Evolutionary conservation across 2,888 invertebrate genomes (phyloP), one percentile per base, ranked within the genome.

Genomic region (Quadroppia sp.): DNA sequence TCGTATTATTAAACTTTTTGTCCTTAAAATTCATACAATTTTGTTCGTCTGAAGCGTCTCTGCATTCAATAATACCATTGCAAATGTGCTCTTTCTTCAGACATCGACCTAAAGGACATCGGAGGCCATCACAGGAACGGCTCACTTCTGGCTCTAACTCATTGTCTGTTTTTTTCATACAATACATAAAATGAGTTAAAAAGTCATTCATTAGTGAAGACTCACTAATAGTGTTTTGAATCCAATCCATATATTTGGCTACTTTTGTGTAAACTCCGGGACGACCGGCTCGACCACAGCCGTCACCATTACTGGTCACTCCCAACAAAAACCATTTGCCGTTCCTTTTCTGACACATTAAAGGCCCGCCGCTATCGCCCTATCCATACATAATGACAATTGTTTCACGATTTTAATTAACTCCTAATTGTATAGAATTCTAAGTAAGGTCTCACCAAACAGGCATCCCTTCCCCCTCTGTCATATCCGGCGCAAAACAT

Each of bases 401-500:
- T 23, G 45, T 28, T 23, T 40, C 30, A 1, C 69, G 32, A 20
- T 61, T 36, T 17, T 23, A 36, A 71, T 40, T 9, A n/a, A 15
- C 7, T 48, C n/a, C 20, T 59, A 40, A 53, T 25, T 45, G 48
- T 61, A 25, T 72, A 6, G 2, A 15, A 61, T 64, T 28, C 17
- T 1, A 15, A 28, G n/a, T 36, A 4, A 1, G 15, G n/a, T 71
- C 75, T 73, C 0, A 90, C 91, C 71, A 90, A 85, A 80, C 90
- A 91, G 1, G 90, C 90, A 82, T 91, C 91, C 53, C 89, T 85
- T 0, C 90, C 90, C 67, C 90, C 90, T 76, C 89, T 86, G 80
- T 90, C 90, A 80, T 87, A 88, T 25, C 90, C 91, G 70, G 90
- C 90, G 81, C 91, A 91, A 82, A 90, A 88, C 90, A 90, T 90